Evolutionary conservation across 2,797 vertebrate species (phyloP), one percentile per base, ranked within the genome.

Genomic region (Lacerta agilis): DNA sequence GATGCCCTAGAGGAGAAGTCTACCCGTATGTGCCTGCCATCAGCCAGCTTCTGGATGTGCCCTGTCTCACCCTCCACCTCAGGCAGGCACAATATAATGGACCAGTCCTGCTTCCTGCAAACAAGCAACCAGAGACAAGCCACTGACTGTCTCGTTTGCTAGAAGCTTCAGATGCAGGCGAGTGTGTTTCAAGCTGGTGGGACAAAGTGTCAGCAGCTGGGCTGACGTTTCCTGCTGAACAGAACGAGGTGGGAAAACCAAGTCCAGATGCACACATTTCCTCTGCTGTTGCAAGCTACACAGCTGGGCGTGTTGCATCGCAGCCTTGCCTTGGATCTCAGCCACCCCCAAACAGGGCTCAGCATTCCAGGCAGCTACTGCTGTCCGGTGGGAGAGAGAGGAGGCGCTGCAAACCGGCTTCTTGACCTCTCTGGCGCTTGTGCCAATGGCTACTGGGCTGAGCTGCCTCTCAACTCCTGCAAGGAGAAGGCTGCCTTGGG

Each of bases 181-280:
- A 33, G 36, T 61, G 71, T 23, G 45, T 58, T 33, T 67, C 64
- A 20, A 27, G 64, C 25, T 9, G 64, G 23, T 27, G 25, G 64
- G 64, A 27, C 66, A 29, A 29, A 27, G 27, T 2, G 9, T 4
- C 66, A 3, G 69, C 49, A 10, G 36, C 11, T n/a, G 49, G 33
- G 17, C 5, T 15, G 29, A 20, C 17, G 7, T n/a, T 69, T 67
- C 0, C 0, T 38, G 33, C 0, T 6, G 0, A 5, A 45, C 10
- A 38, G 8, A 2, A 38, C 18, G 3, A 49, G 36, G 67, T 20
- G 67, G 27, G 11, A 18, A 69, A 23, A 1, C 23, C 38, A 58
- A 9, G 23, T 23, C 8, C 6, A 3, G 36, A 4, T 2, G 0
- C 5, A 17, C 76, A 15, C 77, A 27, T 69, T 3, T 0, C 9